These are phyloP conservation scores for Resseliella maxima DNA, from an alignment of 2,888 invertebrate genomes.

Conservation along the genomic window DNA sequence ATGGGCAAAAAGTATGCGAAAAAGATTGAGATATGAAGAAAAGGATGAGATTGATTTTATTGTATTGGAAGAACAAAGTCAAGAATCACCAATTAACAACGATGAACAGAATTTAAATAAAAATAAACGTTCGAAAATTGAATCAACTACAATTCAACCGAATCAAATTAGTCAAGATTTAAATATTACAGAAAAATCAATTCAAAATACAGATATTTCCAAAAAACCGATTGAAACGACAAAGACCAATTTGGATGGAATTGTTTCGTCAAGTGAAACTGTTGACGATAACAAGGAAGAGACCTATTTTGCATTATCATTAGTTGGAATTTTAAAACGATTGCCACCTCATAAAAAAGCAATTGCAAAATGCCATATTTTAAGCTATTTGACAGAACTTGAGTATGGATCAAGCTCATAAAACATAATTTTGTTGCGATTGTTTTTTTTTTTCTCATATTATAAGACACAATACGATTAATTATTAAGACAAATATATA, in stretches of 20 bases:
- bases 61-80: neutral
- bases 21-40: neutral
- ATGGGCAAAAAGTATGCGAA: neutral
- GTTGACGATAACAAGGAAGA: slow-evolving; percentile 59
- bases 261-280: slow-evolving; percentile 56
- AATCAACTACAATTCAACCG: too few relatives aligned
- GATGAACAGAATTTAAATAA: too few relatives aligned
- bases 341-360: slow-evolving; percentile 60
- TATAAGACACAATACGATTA: too few relatives aligned
- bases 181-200: too few relatives aligned
- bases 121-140: too few relatives aligned
- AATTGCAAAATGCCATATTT: slow-evolving; percentile 61
- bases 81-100: neutral
- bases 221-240: neutral
- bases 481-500: too few relatives aligned
- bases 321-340: slow-evolving; percentile 61
- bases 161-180: too few relatives aligned
- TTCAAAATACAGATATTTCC: too few relatives aligned
- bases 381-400: slow-evolving; percentile 61
- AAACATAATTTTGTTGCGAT: too few relatives aligned
- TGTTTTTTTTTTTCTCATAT: too few relatives aligned
- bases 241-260: neutral
- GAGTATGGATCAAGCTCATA: slow-evolving; percentile 57
- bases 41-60: neutral
- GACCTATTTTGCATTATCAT: slow-evolving; percentile 62